Evolutionary conservation across 2,888 invertebrate genomes (phyloP), one percentile per base, ranked within the genome.

Genomic region (Agrochola litura): DNA sequence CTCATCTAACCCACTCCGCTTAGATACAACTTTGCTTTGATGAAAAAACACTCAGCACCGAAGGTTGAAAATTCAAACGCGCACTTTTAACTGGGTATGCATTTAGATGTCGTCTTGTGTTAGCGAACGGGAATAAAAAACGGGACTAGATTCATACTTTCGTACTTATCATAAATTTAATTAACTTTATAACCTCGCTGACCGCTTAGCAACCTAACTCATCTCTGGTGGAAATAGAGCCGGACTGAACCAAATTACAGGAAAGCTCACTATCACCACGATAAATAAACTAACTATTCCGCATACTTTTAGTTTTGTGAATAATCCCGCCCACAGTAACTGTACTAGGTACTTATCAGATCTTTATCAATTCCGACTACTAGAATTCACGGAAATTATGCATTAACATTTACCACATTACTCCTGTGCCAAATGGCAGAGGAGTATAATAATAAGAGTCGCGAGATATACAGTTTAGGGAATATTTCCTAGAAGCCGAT

Each of bases 291-390:
- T n/a, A 8, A 22, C 8, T n/a, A n/a, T 16, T 16, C 30, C 37
- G 19, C 22, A 61, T 46, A 54, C 37, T 14, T 10, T 37, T 9
- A 22, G 10, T 69, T 46, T 41, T 25, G 25, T 61, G 60, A 61
- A 54, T 70, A 79, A 61, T 63, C 72, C 43, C 61, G 37, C 14
- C 61, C 54, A 54, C 54, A 60, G 19, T 46, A 46, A 66, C 25
- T 43, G 16, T 25, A 25, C 25, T 25, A 66, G 10, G 49, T 49
- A n/a, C 25, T 60, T 76, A 68, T 68, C 70, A 60, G 14, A 37
- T 52, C n/a, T 19, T 67, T 79, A 79, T 77, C 58, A 60, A 0
- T 43, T n/a, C 12, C n/a, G 12, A 25, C 43, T 14, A 30, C 8
- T 19, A 56, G 0, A 54, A 43, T 56, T 30, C 12, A 30, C 0